Conservation (phyloP, 1,140 invertebrate species). For the Dufourea novaeangliae region DNA sequence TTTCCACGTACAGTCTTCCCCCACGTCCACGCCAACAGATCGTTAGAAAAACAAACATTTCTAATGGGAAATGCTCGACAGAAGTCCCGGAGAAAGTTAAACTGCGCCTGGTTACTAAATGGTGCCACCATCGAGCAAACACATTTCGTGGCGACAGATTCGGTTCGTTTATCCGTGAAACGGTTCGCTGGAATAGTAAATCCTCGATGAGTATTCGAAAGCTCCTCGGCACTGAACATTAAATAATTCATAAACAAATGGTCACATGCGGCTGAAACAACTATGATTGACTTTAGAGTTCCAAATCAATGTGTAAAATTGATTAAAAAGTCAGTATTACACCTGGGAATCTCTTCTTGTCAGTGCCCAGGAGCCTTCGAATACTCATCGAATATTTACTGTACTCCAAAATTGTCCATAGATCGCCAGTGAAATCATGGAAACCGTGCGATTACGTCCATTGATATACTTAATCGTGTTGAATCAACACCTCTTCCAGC, state of each 20-base stretch:
- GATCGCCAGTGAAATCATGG: no score
- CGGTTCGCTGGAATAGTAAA: slow-evolving; percentile 31
- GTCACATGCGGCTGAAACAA: no score
- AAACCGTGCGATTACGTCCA: not conserved
- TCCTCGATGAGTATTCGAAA: no score
- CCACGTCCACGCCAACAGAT: not conserved
- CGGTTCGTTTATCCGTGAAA: slow-evolving; percentile 30
- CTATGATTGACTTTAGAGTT: no score
- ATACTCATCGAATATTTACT: slow-evolving; percentile 48
- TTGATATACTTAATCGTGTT: slow-evolving; percentile 40
- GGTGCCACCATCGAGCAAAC: slow-evolving; percentile 8
- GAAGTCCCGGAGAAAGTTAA: not conserved
- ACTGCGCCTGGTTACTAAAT: not conserved
- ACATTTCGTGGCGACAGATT: slow-evolving; percentile 33
- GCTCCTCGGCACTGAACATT: no score
- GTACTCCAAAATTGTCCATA: not conserved
- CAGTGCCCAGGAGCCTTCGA: slow-evolving; percentile 22
- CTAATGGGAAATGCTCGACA: not conserved
- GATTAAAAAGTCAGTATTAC: no score
- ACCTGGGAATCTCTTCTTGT: no score
- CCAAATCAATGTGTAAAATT: no score
- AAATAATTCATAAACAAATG: no score
- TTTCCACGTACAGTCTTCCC: no score
- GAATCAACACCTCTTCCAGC: slow-evolving; percentile 21
- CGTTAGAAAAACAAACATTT: slow-evolving; percentile 6